Evolutionary conservation across 2,888 invertebrate species (phyloP).

Genomic region (Nycteola revayana): DNA sequence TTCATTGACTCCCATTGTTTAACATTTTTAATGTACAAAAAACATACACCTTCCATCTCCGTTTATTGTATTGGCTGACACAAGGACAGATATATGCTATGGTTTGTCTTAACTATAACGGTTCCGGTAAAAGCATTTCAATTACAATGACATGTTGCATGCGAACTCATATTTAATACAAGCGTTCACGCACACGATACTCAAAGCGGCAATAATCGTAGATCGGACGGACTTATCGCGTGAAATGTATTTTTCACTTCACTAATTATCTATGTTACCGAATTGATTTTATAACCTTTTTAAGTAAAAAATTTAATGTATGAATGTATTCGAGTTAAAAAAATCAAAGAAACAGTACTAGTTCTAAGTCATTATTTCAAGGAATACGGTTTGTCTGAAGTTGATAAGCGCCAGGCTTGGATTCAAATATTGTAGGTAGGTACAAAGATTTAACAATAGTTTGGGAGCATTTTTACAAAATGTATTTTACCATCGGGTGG

Average conservation of each 20-base stretch:
- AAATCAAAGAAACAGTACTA: no score
- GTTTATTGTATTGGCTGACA: conserved; percentile 50
- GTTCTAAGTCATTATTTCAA: no score
- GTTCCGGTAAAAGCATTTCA: conserved; percentile 14
- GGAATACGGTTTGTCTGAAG: no score
- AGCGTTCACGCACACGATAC: conserved; percentile 10
- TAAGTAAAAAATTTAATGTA: no score
- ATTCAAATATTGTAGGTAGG: no score
- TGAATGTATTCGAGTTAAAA: no score
- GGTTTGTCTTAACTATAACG: conserved; percentile 3
- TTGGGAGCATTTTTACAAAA: no score
- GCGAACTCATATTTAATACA: conserved; percentile 14
- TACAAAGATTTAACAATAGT: no score
- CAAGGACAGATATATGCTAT: conserved; percentile 39
- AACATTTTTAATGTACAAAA: conserved; percentile 69
- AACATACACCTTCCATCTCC: conserved; percentile 54
- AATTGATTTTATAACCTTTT: no score
- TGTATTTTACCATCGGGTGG: no score
- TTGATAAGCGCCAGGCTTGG: no score
- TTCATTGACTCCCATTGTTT: conserved; percentile 76
- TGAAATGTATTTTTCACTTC: conserved; percentile 11
- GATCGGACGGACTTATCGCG: conserved; percentile 14
- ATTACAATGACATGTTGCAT: conserved; percentile 13
- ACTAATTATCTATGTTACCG: no score
- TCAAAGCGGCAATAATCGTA: conserved; percentile 4